Evolutionary conservation across 1,140 invertebrate genomes (phyloP).

Genomic region (Meloidogyne chitwoodi): DNA sequence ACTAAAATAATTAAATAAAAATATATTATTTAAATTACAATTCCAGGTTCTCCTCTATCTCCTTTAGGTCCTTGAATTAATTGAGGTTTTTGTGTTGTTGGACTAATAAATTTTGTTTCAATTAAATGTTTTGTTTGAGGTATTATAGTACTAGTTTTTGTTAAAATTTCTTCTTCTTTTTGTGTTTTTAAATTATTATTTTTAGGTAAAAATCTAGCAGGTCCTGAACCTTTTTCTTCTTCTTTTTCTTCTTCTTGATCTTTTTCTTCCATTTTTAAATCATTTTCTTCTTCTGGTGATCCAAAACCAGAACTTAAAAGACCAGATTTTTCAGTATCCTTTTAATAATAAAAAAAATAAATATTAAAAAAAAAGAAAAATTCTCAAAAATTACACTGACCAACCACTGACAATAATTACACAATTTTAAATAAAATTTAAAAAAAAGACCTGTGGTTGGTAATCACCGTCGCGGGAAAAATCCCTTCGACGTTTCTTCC

Average conservation of each 20-base stretch:
- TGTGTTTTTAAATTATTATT: neutral
- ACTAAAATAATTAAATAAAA: constrained; percentile 21
- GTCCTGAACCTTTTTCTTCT: neutral
- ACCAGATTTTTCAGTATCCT: neutral
- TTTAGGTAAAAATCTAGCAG: neutral
- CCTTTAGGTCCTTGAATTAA: constrained; percentile 27
- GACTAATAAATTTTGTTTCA: no score
- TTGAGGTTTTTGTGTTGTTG: neutral
- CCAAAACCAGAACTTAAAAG: neutral
- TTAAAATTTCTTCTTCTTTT: neutral
- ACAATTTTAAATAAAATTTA: neutral
- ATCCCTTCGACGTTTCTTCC: neutral
- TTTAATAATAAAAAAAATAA: neutral
- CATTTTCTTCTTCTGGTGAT: neutral
- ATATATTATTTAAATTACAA: neutral
- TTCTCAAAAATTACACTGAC: no score
- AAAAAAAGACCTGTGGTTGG: neutral
- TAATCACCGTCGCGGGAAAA: neutral
- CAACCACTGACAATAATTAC: neutral
- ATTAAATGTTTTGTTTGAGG: no score
- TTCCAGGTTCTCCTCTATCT: constrained; percentile 31
- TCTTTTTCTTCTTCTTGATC: neutral
- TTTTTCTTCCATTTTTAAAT: neutral
- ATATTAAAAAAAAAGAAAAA: neutral
- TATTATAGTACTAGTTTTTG: no score